Base-by-base conservation (phyloP, 2,888 invertebrate species). In the Clanis bilineata region DNA sequence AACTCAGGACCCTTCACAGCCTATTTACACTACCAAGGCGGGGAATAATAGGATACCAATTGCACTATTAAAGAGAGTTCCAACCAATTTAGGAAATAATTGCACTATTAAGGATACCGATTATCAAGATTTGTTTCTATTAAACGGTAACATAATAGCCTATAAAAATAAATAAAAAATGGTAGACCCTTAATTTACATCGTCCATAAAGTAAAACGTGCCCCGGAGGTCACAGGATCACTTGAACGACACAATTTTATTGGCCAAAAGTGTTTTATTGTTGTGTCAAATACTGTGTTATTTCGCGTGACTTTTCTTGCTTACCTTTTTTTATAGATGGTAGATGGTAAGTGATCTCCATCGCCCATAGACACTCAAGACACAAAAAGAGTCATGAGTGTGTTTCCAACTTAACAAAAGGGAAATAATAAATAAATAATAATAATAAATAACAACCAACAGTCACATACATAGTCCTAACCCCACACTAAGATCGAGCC, bases 111-210 rank as follows among this genome's bases (percentile, higher is more conserved):
- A 2, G 7, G 7, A 51, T 3, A 2, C 15, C 4, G 18, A 28
- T 51, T 28, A 25, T 47, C 32, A 21, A 10, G 15, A 32, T 10
- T 51, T 15, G 28, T 28, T 45, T 28, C 25, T 51, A 18, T 6
- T 41, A 32, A 51, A 32, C 32, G 18, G 18, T 51, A 10, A 18
- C 15, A 7, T 18, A 51, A 28, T 51, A 18, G 18, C 18, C 51
- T 18, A 18, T 32, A 51, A 51, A 51, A 51, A 18, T 18, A 51
- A 21, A 18, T 32, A 51, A 51, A 51, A 51, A 32, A 51, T 32
- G 51, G 28, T 28, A 7, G 18, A 21, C 28, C 28, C 18, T 32
- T 18, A 51, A 32, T 28, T 18, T 32, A 51, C 51, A 15, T 32
- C 22, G 18, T 3, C 15, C 1, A 45, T 51, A 51, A 51, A 51